phyloP scores from a whole-genome alignment of 2,888 invertebrate genomes.

The Eupithecia inturbata region DNA sequence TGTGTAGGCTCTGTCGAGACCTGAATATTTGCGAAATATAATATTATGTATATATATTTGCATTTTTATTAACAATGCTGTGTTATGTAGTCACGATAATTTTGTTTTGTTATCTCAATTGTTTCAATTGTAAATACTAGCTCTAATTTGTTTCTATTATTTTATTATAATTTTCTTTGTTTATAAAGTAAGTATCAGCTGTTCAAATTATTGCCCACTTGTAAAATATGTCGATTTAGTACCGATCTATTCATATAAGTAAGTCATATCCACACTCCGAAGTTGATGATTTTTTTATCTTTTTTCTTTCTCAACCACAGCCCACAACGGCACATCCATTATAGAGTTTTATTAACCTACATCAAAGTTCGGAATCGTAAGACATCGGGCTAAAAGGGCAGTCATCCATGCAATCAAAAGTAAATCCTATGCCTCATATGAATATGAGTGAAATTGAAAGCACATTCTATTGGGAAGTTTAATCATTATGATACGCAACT shows the following conservation, averaged over 20 bases:
- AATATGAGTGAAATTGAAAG: slow-evolving; percentile 63
- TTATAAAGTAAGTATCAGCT: no score
- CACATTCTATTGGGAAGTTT: slow-evolving; percentile 53
- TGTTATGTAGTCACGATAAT: slow-evolving; percentile 49
- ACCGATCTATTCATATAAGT: background rate
- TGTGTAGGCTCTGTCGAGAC: no score
- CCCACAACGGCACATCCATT: slow-evolving; percentile 73
- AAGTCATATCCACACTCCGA: slow-evolving; percentile 57
- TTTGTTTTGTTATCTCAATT: slow-evolving; percentile 43
- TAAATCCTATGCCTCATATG: slow-evolving; percentile 53
- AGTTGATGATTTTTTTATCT: slow-evolving; percentile 56
- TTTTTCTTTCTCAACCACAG: slow-evolving; percentile 67
- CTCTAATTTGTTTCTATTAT: no score
- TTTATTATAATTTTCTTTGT: no score
- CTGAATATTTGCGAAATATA: no score
- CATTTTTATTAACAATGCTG: slow-evolving; percentile 36
- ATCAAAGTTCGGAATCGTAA: slow-evolving; percentile 74
- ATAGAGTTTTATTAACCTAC: slow-evolving; percentile 77
- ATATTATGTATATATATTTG: no score
- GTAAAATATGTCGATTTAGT: background rate
- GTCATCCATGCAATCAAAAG: slow-evolving; percentile 52
- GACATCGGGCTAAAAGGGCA: slow-evolving; percentile 53
- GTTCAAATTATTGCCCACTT: no score
- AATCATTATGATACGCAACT: slow-evolving; percentile 69
- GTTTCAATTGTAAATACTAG: no score